Conservation (phyloP, 2,797 vertebrate genomes). For the Poeciliopsis turneri region DNA sequence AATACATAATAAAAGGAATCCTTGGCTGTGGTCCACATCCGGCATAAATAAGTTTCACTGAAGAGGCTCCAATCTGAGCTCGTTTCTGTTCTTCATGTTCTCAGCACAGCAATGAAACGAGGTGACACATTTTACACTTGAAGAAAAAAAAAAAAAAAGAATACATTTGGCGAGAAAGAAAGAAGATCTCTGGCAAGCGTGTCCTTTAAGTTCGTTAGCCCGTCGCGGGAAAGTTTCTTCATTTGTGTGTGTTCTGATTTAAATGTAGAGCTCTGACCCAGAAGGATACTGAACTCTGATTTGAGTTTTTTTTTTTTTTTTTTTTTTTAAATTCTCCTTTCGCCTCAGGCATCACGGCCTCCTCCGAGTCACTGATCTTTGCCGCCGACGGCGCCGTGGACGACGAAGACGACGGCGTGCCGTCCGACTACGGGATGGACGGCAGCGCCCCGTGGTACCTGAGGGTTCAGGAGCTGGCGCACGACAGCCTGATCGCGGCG, state of each 20-base stretch:
- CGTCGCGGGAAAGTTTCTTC: slow-evolving; percentile 36
- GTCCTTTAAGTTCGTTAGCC: slow-evolving; percentile 44
- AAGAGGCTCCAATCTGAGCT: slow-evolving; percentile 19
- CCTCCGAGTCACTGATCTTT: slow-evolving; percentile 94
- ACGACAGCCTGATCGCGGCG: slow-evolving; percentile 97
- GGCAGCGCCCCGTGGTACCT: slow-evolving; percentile 96
- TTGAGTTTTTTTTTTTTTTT: neutral
- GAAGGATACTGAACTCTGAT: slow-evolving; percentile 3
- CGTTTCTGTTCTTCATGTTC: slow-evolving; percentile 20
- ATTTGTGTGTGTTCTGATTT: slow-evolving; percentile 14
- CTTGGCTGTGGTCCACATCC: neutral
- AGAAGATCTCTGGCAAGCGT: slow-evolving; percentile 55
- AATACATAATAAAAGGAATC: slow-evolving; percentile 7
- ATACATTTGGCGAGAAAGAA: slow-evolving; percentile 41
- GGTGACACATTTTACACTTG: slow-evolving; percentile 46
- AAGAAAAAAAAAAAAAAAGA: slow-evolving; percentile 10
- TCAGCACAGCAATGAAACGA: slow-evolving; percentile 27
- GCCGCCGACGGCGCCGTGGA: slow-evolving; percentile 89
- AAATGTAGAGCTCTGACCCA: slow-evolving; percentile 31
- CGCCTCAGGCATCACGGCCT: slow-evolving; percentile 86
- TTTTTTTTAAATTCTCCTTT: slow-evolving; percentile 29
- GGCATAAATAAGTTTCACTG: slow-evolving; percentile 7
- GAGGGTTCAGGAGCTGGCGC: slow-evolving; percentile 95
- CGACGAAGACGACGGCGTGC: slow-evolving; percentile 89
- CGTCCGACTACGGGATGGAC: slow-evolving; percentile 86